Evolutionary conservation across 2,888 invertebrate genomes (phyloP).

Genomic region (Lithophane leautieri): DNA sequence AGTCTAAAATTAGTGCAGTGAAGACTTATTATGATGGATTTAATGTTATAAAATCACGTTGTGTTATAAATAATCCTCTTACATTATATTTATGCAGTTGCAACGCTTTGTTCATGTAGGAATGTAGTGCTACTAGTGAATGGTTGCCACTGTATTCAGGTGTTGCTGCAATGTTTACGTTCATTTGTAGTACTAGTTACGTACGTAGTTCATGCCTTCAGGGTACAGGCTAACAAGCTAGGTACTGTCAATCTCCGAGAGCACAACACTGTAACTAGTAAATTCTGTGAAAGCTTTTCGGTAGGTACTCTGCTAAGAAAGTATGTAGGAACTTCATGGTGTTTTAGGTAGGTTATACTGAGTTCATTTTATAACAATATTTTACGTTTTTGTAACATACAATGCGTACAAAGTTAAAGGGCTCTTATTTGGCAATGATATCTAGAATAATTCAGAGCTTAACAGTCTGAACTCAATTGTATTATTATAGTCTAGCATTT

Average conservation of each 20-base stretch:
- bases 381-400: background rate
- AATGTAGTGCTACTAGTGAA: background rate
- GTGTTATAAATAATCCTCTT: background rate
- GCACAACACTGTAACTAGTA: background rate
- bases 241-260: constrained; percentile 33
- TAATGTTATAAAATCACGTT: background rate
- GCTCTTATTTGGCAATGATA: background rate
- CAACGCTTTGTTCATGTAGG: background rate
- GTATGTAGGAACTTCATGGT: background rate
- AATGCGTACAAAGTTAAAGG: background rate
- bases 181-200: constrained; percentile 28
- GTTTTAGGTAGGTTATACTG: background rate
- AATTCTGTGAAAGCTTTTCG: background rate
- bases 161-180: constrained; percentile 25
- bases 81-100: background rate
- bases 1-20: background rate
- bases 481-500: background rate
- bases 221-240: constrained; percentile 24
- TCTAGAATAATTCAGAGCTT: background rate
- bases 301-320: background rate
- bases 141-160: background rate
- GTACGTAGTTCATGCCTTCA: constrained; percentile 33
- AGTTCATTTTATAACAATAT: background rate
- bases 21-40: background rate
- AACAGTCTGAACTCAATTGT: background rate